These are phyloP conservation scores for Scaptodrosophila latifasciaeformis DNA, from an alignment of 2,888 invertebrate genomes.

Conservation along the genomic window DNA sequence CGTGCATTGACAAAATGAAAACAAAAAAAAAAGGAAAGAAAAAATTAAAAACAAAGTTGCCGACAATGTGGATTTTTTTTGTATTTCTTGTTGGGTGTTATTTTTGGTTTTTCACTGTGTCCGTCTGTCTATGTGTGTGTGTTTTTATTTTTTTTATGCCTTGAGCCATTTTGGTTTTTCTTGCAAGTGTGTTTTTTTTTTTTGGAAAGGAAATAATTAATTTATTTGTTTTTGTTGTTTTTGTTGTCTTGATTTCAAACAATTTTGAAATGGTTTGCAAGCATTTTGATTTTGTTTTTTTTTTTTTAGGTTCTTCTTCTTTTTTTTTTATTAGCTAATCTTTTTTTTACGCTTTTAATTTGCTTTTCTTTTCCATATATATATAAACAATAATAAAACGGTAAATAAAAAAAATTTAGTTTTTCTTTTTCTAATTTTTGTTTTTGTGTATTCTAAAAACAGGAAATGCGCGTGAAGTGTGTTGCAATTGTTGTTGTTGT, in stretches of 20 bases:
- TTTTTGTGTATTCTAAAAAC: slow-evolving; percentile 17
- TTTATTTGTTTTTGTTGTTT: slow-evolving; percentile 38
- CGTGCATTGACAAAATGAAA: slow-evolving; percentile 24
- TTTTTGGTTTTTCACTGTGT: slow-evolving; percentile 47
- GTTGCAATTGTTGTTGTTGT: slow-evolving; percentile 31
- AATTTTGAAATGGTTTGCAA: slow-evolving; percentile 39
- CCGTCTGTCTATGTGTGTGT: too few species aligned
- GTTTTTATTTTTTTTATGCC: slow-evolving; percentile 37
- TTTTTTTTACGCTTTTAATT: neutral
- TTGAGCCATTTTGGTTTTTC: slow-evolving; percentile 3
- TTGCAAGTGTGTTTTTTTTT: slow-evolving; percentile 46
- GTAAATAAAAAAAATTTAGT: slow-evolving; percentile 46
- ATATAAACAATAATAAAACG: slow-evolving; percentile 48
- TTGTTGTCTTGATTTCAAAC: slow-evolving; percentile 27
- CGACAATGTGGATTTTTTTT: slow-evolving; percentile 12
- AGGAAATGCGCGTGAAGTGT: slow-evolving; percentile 48
- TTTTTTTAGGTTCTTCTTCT: slow-evolving; percentile 8
- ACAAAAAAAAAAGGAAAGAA: slow-evolving; percentile 5
- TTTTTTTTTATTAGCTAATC: slow-evolving; percentile 43
- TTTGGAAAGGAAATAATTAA: slow-evolving; percentile 64
- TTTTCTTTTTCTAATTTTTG: too few species aligned
- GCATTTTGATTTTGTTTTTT: slow-evolving; percentile 15
- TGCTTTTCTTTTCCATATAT: neutral
- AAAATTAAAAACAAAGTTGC: slow-evolving; percentile 20
- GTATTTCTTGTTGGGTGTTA: slow-evolving; percentile 29